phyloP scores from a whole-genome alignment of 2,797 vertebrate genomes.

The Nyctibius grandis region DNA sequence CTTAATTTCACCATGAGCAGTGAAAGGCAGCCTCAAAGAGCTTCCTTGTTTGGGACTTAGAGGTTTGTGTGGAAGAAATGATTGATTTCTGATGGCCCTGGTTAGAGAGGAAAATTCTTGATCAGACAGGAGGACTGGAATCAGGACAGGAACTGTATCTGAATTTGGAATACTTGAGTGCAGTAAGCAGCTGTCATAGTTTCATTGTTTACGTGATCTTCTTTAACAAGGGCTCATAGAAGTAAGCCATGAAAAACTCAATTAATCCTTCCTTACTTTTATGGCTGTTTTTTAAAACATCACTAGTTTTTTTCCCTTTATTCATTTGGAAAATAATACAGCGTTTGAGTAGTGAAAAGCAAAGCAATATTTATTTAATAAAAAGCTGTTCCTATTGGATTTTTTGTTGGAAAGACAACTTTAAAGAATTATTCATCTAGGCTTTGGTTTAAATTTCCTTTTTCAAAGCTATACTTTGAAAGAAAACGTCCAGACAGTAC shows the following conservation, averaged over 20 bases:
- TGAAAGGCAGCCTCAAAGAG: not conserved
- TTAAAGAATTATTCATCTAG: not conserved
- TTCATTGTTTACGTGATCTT: not conserved
- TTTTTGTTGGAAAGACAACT: not conserved
- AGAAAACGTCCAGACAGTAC: not conserved
- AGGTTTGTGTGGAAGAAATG: not conserved
- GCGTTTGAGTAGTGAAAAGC: not conserved
- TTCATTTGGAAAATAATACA: not conserved
- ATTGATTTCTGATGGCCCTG: not conserved
- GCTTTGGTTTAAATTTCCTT: not conserved
- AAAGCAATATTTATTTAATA: not conserved
- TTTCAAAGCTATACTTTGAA: not conserved
- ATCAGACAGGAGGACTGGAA: not conserved
- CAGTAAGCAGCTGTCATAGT: not conserved
- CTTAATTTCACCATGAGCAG: not conserved
- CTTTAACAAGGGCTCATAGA: not conserved
- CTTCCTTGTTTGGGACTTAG: not conserved
- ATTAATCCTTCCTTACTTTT: not conserved
- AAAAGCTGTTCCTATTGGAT: not conserved
- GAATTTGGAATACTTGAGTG: not conserved
- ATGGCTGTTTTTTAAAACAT: not conserved
- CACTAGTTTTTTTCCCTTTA: rapidly evolving
- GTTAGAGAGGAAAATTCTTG: not conserved
- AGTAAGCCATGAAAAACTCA: not conserved
- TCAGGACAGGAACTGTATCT: not conserved